phyloP scores from a whole-genome alignment of 2,113 vertebrate genomes.

The Osmerus eperlanus region DNA sequence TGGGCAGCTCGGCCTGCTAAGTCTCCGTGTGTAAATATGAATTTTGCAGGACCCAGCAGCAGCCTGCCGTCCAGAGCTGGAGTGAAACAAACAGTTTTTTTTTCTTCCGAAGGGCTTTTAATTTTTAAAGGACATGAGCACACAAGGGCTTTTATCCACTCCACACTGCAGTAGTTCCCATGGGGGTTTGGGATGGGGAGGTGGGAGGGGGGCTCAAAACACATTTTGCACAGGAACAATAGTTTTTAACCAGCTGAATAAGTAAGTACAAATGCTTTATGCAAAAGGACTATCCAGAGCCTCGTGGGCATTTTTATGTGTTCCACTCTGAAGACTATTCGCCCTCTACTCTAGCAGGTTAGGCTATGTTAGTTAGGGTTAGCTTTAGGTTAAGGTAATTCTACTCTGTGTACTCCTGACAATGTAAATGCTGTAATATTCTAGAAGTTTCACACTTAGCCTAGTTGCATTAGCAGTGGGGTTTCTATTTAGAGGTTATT shows the following conservation, averaged over 20 bases:
- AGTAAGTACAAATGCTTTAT: conserved; percentile 35
- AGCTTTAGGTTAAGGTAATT: background rate
- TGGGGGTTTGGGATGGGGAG: conserved; percentile 31
- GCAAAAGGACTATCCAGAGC: conserved; percentile 29
- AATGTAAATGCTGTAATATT: conserved; percentile 31
- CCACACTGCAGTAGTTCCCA: conserved; percentile 38
- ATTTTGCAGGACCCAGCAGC: conserved; percentile 58
- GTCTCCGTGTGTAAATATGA: conserved; percentile 60
- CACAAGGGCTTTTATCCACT: conserved; percentile 70
- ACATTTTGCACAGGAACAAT: conserved; percentile 56
- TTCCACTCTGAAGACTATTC: conserved; percentile 2
- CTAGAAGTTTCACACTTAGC: conserved; percentile 45
- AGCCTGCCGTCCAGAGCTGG: conserved; percentile 49
- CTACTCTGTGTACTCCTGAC: conserved; percentile 28
- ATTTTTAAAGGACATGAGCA: conserved; percentile 68
- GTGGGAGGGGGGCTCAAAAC: conserved; percentile 28
- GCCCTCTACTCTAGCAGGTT: conserved; percentile 23
- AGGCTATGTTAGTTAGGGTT: conserved; percentile 24
- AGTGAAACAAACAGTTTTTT: conserved; percentile 18
- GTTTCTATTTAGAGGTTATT: background rate
- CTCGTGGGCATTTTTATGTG: background rate
- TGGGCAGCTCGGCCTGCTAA: background rate
- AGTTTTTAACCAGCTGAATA: conserved; percentile 45
- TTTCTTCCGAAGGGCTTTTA: conserved; percentile 61
- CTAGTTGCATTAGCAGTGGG: conserved; percentile 29